phyloP scores from a whole-genome alignment of 30 jellyfish, hydroid and myxozoan genomes.

The Rhopilema esculentum region DNA sequence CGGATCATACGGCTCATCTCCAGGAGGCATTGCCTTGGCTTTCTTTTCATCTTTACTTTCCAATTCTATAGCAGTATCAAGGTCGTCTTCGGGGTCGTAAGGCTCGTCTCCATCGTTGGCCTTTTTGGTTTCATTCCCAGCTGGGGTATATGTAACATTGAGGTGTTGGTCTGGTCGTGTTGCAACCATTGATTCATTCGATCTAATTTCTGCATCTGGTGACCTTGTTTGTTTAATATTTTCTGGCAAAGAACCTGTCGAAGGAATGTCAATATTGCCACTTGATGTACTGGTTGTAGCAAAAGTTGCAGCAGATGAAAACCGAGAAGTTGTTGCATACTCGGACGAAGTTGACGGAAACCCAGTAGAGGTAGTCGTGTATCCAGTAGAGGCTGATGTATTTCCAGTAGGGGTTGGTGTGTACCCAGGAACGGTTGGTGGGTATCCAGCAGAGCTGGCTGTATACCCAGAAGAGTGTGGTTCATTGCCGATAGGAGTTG shows the following conservation, averaged over 20 bases:
- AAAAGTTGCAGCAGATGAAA: not conserved
- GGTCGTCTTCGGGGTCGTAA: slow-evolving; percentile 60
- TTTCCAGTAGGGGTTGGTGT: not conserved
- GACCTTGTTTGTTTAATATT: not conserved
- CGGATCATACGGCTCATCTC: slow-evolving; percentile 85
- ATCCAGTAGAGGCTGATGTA: not conserved
- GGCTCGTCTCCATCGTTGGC: slow-evolving; percentile 52
- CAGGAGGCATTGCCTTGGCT: slow-evolving; percentile 28
- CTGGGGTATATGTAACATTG: not conserved
- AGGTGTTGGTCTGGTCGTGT: not conserved
- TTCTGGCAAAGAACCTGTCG: not conserved
- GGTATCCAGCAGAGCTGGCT: not conserved
- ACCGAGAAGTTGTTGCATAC: not conserved
- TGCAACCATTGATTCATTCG: not conserved
- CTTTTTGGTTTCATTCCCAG: not conserved
- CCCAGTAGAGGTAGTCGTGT: not conserved
- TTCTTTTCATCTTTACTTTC: slow-evolving; percentile 12
- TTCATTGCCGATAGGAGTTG: not conserved
- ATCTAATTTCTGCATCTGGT: too few relatives aligned
- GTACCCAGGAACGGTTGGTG: not conserved
- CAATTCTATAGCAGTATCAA: slow-evolving; percentile 28
- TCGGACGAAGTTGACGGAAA: not conserved
- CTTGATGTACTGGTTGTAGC: not conserved
- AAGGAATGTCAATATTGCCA: not conserved
- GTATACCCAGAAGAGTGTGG: not conserved